Conservation (phyloP, 2,113 vertebrate species). For the Bubalus kerabau region DNA sequence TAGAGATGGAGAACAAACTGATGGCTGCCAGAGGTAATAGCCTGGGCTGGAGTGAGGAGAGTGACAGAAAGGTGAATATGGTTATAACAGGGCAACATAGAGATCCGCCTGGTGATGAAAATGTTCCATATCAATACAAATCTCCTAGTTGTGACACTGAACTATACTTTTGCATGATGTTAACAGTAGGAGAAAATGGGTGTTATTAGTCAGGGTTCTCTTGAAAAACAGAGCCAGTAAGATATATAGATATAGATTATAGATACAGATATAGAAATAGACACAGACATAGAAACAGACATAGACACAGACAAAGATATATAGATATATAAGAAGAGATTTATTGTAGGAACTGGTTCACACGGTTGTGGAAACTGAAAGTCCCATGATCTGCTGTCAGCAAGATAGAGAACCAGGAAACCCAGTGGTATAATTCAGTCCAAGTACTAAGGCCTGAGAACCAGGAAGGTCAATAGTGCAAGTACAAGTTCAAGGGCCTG, state of each 20-base stretch:
- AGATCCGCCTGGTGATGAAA: background rate
- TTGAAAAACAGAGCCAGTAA: constrained; percentile 5
- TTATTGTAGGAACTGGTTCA: background rate
- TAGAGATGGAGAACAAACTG: background rate
- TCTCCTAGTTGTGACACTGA: background rate
- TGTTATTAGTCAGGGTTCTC: background rate
- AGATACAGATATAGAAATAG: background rate
- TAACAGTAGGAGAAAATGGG: background rate
- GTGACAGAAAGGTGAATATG: background rate
- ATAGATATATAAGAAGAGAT: background rate
- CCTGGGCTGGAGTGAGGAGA: background rate
- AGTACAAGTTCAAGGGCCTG: background rate
- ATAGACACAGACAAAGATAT: background rate
- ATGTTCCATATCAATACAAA: background rate
- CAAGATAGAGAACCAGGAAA: background rate
- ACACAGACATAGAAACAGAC: background rate
- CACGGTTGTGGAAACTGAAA: background rate
- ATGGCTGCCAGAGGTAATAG: background rate
- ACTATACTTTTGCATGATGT: background rate
- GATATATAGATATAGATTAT: background rate
- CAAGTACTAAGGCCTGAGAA: background rate
- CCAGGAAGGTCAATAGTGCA: background rate
- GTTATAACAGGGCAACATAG: background rate
- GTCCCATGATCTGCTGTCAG: background rate
- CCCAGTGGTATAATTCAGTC: background rate